phyloP scores from a whole-genome alignment of 23 tunicate species.

The Corella eumyota region DNA sequence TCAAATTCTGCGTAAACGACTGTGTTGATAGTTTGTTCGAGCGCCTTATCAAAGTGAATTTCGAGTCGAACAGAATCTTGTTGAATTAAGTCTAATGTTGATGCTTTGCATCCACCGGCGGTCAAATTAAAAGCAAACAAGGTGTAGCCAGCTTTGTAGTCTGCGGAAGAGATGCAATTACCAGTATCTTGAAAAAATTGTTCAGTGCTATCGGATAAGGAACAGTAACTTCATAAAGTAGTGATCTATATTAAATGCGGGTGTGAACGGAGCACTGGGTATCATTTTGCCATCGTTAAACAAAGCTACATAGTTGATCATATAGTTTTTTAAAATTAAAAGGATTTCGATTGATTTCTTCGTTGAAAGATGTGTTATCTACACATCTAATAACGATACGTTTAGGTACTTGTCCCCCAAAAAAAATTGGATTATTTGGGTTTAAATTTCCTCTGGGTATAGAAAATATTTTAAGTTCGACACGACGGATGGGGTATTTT shows the following conservation, averaged over 20 bases:
- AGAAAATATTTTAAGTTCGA: constrained; percentile 6
- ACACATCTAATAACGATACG: constrained; percentile 15
- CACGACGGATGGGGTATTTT: constrained; percentile 16
- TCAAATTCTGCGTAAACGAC: constrained; percentile 14
- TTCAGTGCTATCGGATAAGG: constrained; percentile 2
- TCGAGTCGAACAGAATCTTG: constrained; percentile 16
- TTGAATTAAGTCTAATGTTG: constrained; percentile 15
- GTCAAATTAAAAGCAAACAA: constrained; percentile 27
- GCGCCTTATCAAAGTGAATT: constrained; percentile 12
- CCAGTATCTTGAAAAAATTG: constrained; percentile 6
- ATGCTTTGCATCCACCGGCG: not conserved
- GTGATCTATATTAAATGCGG: constrained; percentile 1
- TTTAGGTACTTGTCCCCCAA: constrained; percentile 31
- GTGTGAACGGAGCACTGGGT: constrained; percentile 9
- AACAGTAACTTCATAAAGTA: constrained; percentile 10
- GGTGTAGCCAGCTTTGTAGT: constrained; percentile 10
- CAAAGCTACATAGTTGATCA: constrained; percentile 7
- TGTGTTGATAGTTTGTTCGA: constrained; percentile 2
- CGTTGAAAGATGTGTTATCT: constrained; percentile 23
- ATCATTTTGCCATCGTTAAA: constrained; percentile 10
- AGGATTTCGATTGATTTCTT: not conserved
- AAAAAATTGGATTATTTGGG: not conserved
- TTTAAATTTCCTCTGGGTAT: constrained; percentile 19
- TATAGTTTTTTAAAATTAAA: constrained; percentile 20
- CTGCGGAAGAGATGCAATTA: constrained; percentile 4